These are phyloP conservation scores for Arrhopalites spinosus DNA, from an alignment of 2,888 invertebrate genomes.

Conservation along the genomic window DNA sequence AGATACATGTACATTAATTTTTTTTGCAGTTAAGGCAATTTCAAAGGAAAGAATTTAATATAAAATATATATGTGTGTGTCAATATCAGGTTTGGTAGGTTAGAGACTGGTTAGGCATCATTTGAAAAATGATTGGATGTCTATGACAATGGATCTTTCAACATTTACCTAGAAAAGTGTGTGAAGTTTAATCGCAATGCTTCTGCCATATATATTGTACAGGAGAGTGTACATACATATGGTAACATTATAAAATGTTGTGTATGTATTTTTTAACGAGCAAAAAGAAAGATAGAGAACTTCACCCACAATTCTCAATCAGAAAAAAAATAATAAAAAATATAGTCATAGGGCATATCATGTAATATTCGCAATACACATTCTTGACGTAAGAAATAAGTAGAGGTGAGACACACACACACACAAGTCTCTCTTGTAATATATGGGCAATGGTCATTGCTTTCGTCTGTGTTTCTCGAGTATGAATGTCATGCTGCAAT, in stretches of 20 bases:
- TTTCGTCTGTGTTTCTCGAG: neutral
- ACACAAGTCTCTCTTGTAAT: neutral
- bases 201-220: neutral
- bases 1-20: neutral
- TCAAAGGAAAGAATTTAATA: no score
- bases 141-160: slow-evolving; percentile 31
- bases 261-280: no score
- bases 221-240: no score
- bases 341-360: neutral
- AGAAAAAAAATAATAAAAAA: neutral
- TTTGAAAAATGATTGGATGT: slow-evolving; percentile 16
- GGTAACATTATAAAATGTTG: no score
- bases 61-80: neutral
- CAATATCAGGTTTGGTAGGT: slow-evolving; percentile 15
- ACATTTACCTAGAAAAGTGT: slow-evolving; percentile 38
- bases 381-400: neutral
- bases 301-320: slow-evolving; percentile 13
- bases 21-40: no score
- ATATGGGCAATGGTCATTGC: neutral
- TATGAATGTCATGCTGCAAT: slow-evolving; percentile 32
- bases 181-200: slow-evolving; percentile 38
- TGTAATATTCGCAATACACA: neutral
- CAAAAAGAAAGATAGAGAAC: slow-evolving; percentile 14
- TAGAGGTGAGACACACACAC: neutral
- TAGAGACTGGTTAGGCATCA: slow-evolving; percentile 6